These are phyloP conservation scores for Barypeithes pellucidus DNA, from an alignment of 2,888 invertebrate species.

Conservation along the genomic window DNA sequence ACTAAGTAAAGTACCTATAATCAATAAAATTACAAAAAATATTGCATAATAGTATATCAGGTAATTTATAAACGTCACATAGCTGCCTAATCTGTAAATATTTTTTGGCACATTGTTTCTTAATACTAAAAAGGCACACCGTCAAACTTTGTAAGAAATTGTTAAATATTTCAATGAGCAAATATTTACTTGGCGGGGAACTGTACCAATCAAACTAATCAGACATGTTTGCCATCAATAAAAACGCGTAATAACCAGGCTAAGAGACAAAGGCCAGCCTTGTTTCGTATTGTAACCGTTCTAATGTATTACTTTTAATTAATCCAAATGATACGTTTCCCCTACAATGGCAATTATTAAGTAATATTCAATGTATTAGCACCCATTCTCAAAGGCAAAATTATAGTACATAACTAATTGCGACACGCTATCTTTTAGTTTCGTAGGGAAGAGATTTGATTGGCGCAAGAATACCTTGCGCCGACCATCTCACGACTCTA, in stretches of 20 bases:
- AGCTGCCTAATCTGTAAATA: constrained; percentile 52
- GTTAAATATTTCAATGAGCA: constrained; percentile 58
- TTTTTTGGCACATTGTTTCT: constrained; percentile 63
- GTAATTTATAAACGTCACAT: constrained; percentile 46
- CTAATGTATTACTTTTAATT: background rate
- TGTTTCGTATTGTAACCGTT: background rate
- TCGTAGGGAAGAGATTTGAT: background rate
- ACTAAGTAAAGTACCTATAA: too few relatives aligned
- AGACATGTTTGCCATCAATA: background rate
- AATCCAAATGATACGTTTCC: constrained; percentile 2
- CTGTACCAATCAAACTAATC: background rate
- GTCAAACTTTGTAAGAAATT: constrained; percentile 56
- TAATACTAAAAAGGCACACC: constrained; percentile 63
- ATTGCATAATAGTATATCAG: constrained; percentile 48
- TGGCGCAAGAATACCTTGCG: background rate
- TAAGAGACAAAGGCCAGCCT: too few relatives aligned
- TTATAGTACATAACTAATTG: constrained; percentile 33
- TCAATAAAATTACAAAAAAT: constrained; percentile 49
- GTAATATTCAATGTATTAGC: constrained; percentile 58
- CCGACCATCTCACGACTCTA: background rate
- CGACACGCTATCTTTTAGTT: background rate
- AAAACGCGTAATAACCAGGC: too few relatives aligned
- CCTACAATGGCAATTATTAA: constrained; percentile 22
- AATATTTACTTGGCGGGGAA: constrained; percentile 32
- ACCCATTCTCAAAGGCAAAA: constrained; percentile 62